These are phyloP conservation scores for Phyllotreta striolata DNA, from an alignment of 2,888 invertebrate species.

Conservation along the genomic window DNA sequence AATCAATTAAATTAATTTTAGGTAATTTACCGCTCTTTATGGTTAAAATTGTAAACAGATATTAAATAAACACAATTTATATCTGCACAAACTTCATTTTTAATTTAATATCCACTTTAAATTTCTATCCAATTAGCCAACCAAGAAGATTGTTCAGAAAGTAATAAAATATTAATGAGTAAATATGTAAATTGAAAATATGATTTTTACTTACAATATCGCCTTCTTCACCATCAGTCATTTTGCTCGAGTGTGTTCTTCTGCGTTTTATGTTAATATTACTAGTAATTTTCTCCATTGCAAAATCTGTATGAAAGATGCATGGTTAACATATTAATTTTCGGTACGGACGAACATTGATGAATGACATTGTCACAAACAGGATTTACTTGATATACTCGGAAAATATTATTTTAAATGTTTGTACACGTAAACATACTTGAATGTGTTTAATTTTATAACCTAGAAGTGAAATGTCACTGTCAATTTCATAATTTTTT, in stretches of 20 bases:
- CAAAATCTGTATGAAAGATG: conserved; percentile 37
- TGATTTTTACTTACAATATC: conserved; percentile 39
- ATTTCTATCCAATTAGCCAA: neutral
- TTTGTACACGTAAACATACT: conserved; percentile 38
- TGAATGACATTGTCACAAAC: conserved; percentile 24
- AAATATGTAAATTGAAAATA: neutral
- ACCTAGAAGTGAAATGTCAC: conserved; percentile 16
- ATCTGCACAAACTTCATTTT: too few species aligned
- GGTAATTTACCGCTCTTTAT: too few species aligned
- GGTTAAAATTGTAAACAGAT: too few species aligned
- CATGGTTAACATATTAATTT: conserved; percentile 33
- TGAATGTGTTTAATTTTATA: conserved; percentile 8
- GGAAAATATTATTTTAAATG: conserved; percentile 20
- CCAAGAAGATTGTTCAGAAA: neutral
- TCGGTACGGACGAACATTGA: conserved; percentile 14
- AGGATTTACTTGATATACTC: conserved; percentile 18
- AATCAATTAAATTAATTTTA: too few species aligned
- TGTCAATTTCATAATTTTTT: neutral
- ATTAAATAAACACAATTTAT: too few species aligned
- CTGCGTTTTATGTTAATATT: conserved; percentile 38
- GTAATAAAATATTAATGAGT: conserved; percentile 1
- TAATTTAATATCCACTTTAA: too few species aligned
- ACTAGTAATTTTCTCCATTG: conserved; percentile 36
- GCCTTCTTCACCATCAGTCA: conserved; percentile 41
- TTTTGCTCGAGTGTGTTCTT: conserved; percentile 34